These are phyloP conservation scores for Oppia nitens DNA, from an alignment of 1,140 invertebrate genomes.

Conservation along the genomic window DNA sequence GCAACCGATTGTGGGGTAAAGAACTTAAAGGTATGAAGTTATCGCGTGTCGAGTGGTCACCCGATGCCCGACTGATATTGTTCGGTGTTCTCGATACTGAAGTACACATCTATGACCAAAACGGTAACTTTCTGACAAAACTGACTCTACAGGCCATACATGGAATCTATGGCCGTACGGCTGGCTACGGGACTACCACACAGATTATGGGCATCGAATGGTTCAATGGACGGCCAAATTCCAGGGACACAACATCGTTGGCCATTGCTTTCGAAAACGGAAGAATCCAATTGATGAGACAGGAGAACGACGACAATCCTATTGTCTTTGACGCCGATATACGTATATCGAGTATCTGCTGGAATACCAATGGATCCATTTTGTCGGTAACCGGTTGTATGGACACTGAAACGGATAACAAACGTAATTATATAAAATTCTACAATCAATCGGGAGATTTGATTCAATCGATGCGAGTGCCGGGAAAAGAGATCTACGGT, in stretches of 20 bases:
- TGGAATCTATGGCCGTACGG: background rate
- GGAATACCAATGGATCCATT: conserved; percentile 83
- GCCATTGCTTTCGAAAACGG: conserved; percentile 76
- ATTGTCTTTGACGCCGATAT: conserved; percentile 49
- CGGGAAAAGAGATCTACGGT: conserved; percentile 58
- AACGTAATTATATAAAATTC: conserved; percentile 75
- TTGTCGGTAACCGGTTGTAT: background rate
- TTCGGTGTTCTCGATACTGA: conserved; percentile 81
- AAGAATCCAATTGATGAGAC: conserved; percentile 65
- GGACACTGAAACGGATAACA: conserved; percentile 35
- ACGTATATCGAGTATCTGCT: conserved; percentile 57
- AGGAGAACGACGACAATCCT: conserved; percentile 61
- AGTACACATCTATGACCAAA: conserved; percentile 83
- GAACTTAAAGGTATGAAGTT: conserved; percentile 57
- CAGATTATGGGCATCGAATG: conserved; percentile 43
- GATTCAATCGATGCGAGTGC: conserved; percentile 64
- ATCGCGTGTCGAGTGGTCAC: conserved; percentile 57
- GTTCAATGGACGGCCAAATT: conserved; percentile 41
- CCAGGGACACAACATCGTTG: conserved; percentile 50
- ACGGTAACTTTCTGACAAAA: conserved; percentile 45
- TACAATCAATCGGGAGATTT: conserved; percentile 72
- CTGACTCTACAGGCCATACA: conserved; percentile 10
- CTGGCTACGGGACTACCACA: background rate
- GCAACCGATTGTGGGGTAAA: conserved; percentile 94
- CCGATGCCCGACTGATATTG: conserved; percentile 70